These are phyloP conservation scores for Xiphophorus maculatus DNA, from an alignment of 2,113 vertebrate species.

Conservation along the genomic window DNA sequence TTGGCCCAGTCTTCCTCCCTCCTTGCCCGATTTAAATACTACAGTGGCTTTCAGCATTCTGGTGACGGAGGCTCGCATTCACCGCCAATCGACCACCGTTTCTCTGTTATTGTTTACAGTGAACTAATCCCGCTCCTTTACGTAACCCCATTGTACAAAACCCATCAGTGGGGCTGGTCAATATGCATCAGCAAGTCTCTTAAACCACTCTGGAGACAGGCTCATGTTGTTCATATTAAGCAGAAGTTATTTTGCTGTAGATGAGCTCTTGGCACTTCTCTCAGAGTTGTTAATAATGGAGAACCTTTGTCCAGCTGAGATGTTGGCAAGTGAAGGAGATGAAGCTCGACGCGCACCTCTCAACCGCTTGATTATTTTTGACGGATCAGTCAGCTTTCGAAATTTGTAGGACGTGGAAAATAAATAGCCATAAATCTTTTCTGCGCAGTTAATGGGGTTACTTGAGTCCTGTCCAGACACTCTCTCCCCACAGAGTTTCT, in stretches of 20 bases:
- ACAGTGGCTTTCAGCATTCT: slow-evolving; percentile 78
- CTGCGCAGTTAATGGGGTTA: slow-evolving; percentile 79
- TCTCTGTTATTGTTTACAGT: slow-evolving; percentile 77
- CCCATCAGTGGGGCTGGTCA: slow-evolving; percentile 36
- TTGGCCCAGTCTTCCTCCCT: slow-evolving; percentile 76
- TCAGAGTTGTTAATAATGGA: slow-evolving; percentile 59
- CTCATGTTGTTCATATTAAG: slow-evolving; percentile 60
- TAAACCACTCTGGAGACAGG: slow-evolving; percentile 38
- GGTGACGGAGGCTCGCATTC: slow-evolving; percentile 65
- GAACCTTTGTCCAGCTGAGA: slow-evolving; percentile 49
- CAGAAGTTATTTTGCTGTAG: slow-evolving; percentile 46
- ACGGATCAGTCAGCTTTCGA: slow-evolving; percentile 50
- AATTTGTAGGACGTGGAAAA: slow-evolving; percentile 51
- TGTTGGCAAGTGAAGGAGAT: slow-evolving; percentile 58
- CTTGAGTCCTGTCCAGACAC: slow-evolving; percentile 80
- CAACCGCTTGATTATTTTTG: slow-evolving; percentile 61
- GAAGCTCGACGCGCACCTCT: slow-evolving; percentile 55
- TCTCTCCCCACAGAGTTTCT: slow-evolving; percentile 78
- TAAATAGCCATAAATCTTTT: slow-evolving; percentile 75
- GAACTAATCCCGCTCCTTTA: slow-evolving; percentile 51
- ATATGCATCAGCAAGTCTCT: slow-evolving; percentile 47
- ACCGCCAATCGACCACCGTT: slow-evolving; percentile 59
- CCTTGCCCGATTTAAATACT: slow-evolving; percentile 80
- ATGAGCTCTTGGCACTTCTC: slow-evolving; percentile 49
- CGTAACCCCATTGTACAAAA: slow-evolving; percentile 46